phyloP scores from a whole-genome alignment of 2,113 vertebrate species.

The Istiophorus platypterus region DNA sequence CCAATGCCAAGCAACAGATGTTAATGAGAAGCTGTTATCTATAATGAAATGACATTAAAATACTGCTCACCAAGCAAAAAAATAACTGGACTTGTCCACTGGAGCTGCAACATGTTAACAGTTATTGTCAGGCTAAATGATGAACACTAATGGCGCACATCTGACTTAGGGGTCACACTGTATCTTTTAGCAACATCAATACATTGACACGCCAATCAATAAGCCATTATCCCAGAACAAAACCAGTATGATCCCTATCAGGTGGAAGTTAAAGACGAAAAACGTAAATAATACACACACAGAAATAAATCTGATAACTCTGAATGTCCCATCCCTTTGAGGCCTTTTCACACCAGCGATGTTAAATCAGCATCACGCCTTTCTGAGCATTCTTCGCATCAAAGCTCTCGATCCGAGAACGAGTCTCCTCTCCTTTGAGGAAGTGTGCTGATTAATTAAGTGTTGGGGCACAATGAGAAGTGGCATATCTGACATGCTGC shows the following conservation, averaged over 20 bases:
- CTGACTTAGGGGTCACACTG: not conserved
- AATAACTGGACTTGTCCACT: not conserved
- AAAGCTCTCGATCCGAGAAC: slow-evolving; percentile 3
- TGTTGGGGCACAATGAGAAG: slow-evolving; percentile 56
- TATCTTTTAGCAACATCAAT: slow-evolving; percentile 24
- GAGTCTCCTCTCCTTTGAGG: slow-evolving; percentile 37
- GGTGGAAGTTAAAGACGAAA: slow-evolving; percentile 6
- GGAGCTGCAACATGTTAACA: not conserved
- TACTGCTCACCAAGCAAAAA: slow-evolving; percentile 13
- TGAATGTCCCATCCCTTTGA: not conserved
- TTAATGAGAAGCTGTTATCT: not conserved
- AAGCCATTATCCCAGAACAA: not conserved
- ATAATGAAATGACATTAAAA: slow-evolving; percentile 8
- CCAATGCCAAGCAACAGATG: not conserved
- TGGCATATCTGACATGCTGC: slow-evolving; percentile 60
- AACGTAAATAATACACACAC: not conserved
- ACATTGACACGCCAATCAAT: slow-evolving; percentile 28
- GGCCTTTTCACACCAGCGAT: not conserved
- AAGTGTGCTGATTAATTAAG: slow-evolving; percentile 56
- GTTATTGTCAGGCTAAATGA: slow-evolving; percentile 6
- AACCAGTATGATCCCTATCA: not conserved
- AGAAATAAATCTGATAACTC: slow-evolving; percentile 5
- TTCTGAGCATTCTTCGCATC: slow-evolving; percentile 23
- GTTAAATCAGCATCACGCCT: slow-evolving; percentile 32
- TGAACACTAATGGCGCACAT: slow-evolving; percentile 8